A percentile compares a stretch with the other conserved stretches of the same genome.
Evolutionary conservation across 2,797 vertebrate genomes (phyloP).

Genomic region (Hippocampus kuda): DNA sequence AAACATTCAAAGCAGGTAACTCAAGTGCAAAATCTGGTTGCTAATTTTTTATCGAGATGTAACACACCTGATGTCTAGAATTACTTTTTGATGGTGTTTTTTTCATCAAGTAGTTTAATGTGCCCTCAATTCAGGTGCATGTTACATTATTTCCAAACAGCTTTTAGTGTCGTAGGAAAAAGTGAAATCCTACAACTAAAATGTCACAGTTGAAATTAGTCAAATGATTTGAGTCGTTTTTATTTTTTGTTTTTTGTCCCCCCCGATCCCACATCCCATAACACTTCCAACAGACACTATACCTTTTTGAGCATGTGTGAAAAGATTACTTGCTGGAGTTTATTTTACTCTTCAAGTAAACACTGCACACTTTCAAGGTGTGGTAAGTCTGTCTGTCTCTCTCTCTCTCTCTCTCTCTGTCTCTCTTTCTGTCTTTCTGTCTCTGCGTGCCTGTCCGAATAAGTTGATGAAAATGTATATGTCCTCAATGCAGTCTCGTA

Average conservation of each 20-base stretch:
- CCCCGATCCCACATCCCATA: background rate
- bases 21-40: background rate
- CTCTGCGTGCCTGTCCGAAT: too few relatives aligned
- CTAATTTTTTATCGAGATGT: background rate
- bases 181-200: background rate
- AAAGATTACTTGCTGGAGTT: background rate
- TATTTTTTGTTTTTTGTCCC: too few relatives aligned
- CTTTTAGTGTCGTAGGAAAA: background rate
- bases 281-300: background rate
- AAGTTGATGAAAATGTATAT: background rate
- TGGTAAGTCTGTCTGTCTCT: too few relatives aligned
- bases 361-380: too few relatives aligned
- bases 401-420: too few relatives aligned
- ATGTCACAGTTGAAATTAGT: too few relatives aligned
- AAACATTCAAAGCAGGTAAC: slow-evolving; percentile 57
- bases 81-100: background rate
- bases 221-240: too few relatives aligned
- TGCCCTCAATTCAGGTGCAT: background rate
- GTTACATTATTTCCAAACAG: background rate
- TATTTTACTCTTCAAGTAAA: background rate
- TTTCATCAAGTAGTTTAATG: background rate
- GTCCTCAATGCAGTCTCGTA: slow-evolving; percentile 53
- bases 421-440: too few relatives aligned
- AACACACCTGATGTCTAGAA: background rate
- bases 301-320: background rate